These are phyloP conservation scores for Clarias gariepinus DNA, from an alignment of 2,113 vertebrate species.

Conservation along the genomic window DNA sequence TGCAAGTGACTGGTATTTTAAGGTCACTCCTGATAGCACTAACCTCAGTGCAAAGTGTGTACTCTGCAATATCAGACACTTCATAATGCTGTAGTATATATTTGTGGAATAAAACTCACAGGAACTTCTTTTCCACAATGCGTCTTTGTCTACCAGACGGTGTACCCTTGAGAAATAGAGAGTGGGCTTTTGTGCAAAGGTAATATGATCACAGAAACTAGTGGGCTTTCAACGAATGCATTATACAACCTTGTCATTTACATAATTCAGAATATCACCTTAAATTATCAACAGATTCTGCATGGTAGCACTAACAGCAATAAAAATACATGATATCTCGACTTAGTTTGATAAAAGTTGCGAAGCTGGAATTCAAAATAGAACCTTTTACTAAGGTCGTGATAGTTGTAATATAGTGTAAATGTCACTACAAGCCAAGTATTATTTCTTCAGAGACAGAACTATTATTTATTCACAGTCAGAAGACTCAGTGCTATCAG, in stretches of 20 bases:
- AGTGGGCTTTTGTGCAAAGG: conserved; percentile 31
- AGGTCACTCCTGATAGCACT: conserved; percentile 60
- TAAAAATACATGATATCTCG: not conserved
- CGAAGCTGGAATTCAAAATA: not conserved
- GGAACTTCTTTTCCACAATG: conserved; percentile 33
- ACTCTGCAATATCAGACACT: conserved; percentile 33
- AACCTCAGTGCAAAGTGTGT: conserved; percentile 57
- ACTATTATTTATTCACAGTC: not conserved
- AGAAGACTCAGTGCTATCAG: not conserved
- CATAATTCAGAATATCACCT: conserved; percentile 39
- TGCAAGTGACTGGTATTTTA: conserved; percentile 51
- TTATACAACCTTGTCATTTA: conserved; percentile 23
- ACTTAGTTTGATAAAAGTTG: not conserved
- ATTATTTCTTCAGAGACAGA: not conserved
- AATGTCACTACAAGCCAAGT: conserved; percentile 5
- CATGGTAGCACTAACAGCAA: not conserved
- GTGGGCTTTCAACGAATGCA: conserved; percentile 31
- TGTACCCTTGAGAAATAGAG: conserved; percentile 33
- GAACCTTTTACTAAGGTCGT: not conserved
- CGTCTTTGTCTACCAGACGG: conserved; percentile 32
- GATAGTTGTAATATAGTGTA: not conserved
- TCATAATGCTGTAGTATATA: conserved; percentile 41
- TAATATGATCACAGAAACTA: conserved; percentile 42
- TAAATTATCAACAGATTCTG: not conserved
- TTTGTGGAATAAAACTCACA: conserved; percentile 21